Base-by-base conservation (phyloP, 2,888 invertebrate species). In the Eupithecia inturbata region DNA sequence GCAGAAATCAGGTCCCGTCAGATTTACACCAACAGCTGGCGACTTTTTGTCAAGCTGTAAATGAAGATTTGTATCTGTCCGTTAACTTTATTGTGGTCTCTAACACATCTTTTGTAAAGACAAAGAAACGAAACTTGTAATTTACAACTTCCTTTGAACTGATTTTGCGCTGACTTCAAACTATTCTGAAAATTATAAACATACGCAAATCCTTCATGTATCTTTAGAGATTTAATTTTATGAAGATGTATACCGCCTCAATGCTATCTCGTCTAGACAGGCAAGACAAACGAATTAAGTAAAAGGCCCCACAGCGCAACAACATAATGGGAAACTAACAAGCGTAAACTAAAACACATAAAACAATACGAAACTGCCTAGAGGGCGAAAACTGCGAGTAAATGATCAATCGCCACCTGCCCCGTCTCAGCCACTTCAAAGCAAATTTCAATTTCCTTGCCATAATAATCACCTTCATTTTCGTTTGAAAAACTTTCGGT, bases 61-160 rank as follows among this genome's bases (percentile, higher is more conserved):
- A 92, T 91, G 90, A 92, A 91, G 90, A 91, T 92, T 91, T 91
- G 91, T 92, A 87, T 85, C 88, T 86, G 89, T 86, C 89, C 80
- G 86, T 82, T 84, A 81, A 81, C 82, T 86, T 88, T 89, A 87
- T 87, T 87, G 89, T 88, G 90, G 89, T 87, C 88, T 82, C 82
- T 81, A 80, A 83, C 82, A 85, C 85, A 87, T 89, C 87, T 88
- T 88, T 87, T 88, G 39, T 79, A 33, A 12, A 36, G 82, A 83
- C 80, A 87, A 87, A 84, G 87, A 87, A 85, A 87, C 82, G 81
- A 81, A 79, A 81, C 80, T 74, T 76, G 82, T 88, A 90, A 91
- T 91, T 91, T 90, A 91, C 87, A 79, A 81, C 81, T 80, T 82
- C 80, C 90, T 91, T 91, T 91, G 91, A 89, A 90, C 88, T 87